Evolutionary conservation across 2,888 invertebrate species (phyloP).

Genomic region (Icerya purchasi): DNA sequence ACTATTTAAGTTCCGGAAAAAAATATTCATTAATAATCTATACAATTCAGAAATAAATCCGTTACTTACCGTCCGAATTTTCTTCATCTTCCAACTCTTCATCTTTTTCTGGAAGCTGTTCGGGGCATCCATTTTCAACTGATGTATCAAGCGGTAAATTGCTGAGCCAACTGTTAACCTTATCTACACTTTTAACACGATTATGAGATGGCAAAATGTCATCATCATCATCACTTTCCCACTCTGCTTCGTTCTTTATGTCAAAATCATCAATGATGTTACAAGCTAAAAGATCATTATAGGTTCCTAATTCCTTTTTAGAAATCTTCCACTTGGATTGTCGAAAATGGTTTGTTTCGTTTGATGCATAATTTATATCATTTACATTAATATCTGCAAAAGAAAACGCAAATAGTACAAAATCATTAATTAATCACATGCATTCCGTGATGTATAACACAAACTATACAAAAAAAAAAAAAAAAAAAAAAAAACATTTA

Average conservation of each 20-base stretch:
- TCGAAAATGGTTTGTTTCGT: too few species aligned
- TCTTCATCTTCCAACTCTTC: not conserved
- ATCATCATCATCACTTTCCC: slow-evolving; percentile 1
- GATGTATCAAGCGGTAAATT: not conserved
- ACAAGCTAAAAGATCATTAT: slow-evolving; percentile 13
- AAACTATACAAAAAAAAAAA: too few species aligned
- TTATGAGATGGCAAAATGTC: not conserved
- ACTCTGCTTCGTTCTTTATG: slow-evolving; percentile 11
- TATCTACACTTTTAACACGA: not conserved
- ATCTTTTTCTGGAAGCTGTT: not conserved
- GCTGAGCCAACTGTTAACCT: not conserved
- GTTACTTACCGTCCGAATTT: not conserved
- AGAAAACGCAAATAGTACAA: too few species aligned
- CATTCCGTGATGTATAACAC: too few species aligned
- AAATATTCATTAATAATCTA: too few species aligned
- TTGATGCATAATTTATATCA: too few species aligned
- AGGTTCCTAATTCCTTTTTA: slow-evolving; percentile 12
- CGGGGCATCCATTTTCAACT: not conserved
- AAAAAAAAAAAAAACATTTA: too few species aligned
- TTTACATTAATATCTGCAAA: too few species aligned
- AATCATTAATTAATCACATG: too few species aligned
- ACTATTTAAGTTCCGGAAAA: too few species aligned
- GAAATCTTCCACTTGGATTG: slow-evolving; percentile 14
- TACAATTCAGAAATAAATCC: not conserved
- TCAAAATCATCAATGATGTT: slow-evolving; percentile 13